Evolutionary conservation across 1,140 invertebrate species (phyloP).

Genomic region (Lutraria rhynchaena): DNA sequence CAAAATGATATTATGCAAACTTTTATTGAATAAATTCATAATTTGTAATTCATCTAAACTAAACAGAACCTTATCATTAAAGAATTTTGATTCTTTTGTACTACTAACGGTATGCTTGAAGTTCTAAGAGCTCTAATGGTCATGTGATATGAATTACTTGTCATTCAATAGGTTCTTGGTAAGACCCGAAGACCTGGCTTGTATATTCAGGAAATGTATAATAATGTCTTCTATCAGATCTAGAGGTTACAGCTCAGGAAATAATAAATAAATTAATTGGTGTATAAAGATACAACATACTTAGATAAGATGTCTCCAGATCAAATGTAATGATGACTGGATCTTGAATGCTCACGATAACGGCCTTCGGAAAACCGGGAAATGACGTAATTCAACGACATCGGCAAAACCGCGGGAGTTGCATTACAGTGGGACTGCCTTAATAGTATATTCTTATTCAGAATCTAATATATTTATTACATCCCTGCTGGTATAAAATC

Average conservation of each 20-base stretch:
- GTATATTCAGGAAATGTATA: not conserved
- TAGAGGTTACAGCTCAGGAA: not conserved
- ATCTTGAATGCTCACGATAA: no score
- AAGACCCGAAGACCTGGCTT: not conserved
- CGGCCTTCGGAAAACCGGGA: no score
- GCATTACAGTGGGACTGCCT: no score
- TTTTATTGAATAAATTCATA: not conserved
- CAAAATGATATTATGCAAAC: not conserved
- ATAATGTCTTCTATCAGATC: not conserved
- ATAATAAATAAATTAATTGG: not conserved
- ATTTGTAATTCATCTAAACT: not conserved
- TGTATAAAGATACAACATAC: conserved; percentile 1
- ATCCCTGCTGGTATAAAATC: no score
- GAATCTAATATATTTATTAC: no score
- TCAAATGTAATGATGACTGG: conserved; percentile 21
- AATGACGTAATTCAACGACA: no score
- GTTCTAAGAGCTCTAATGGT: not conserved
- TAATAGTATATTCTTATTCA: no score
- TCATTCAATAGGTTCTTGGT: not conserved
- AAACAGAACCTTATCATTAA: not conserved
- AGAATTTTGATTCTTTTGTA: not conserved
- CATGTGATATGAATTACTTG: not conserved
- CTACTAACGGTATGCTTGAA: not conserved
- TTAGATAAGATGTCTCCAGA: conserved; percentile 43
- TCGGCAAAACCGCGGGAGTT: no score